Conservation (phyloP, 2,113 vertebrate species). For the Nerophis ophidion region DNA sequence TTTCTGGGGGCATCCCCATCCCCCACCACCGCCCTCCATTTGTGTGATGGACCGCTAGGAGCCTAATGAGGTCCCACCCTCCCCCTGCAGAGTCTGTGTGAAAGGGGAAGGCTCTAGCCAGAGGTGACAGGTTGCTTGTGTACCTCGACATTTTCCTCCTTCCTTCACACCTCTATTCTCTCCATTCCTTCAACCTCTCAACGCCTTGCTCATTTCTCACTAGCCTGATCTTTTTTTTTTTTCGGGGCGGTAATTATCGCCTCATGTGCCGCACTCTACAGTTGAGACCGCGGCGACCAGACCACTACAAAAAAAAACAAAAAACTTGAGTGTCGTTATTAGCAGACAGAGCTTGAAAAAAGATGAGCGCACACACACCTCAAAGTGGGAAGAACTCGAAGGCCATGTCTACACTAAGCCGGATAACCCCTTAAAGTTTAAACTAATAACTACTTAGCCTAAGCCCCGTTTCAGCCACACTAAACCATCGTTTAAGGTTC, state of each 20-base stretch:
- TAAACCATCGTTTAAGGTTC: too few species aligned
- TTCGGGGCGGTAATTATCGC: neutral
- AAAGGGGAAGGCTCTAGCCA: constrained; percentile 23
- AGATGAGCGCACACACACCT: neutral
- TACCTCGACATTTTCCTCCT: constrained; percentile 62
- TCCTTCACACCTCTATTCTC: constrained; percentile 1
- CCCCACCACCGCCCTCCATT: constrained; percentile 23
- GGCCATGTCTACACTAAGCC: too few species aligned
- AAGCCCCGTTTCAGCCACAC: too few species aligned
- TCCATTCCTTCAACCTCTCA: constrained; percentile 13
- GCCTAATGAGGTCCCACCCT: constrained; percentile 64
- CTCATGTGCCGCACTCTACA: constrained; percentile 43
- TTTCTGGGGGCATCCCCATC: constrained; percentile 45
- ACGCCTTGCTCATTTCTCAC: constrained; percentile 11
- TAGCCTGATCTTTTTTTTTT: constrained; percentile 1
- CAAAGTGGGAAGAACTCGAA: too few species aligned
- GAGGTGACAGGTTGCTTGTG: constrained; percentile 68
- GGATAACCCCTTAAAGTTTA: too few species aligned
- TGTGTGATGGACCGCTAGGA: constrained; percentile 61
- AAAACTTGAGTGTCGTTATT: constrained; percentile 58
- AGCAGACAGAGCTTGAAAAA: constrained; percentile 37
- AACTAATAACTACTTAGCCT: too few species aligned
- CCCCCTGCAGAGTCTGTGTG: constrained; percentile 31
- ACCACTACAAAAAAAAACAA: constrained; percentile 51
- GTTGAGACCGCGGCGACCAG: constrained; percentile 57